A percentile compares a stretch with the other conserved stretches of the same genome.
Evolutionary conservation across 2,888 invertebrate genomes (phyloP).

Genomic region (Hydroisotoma schaefferi): DNA sequence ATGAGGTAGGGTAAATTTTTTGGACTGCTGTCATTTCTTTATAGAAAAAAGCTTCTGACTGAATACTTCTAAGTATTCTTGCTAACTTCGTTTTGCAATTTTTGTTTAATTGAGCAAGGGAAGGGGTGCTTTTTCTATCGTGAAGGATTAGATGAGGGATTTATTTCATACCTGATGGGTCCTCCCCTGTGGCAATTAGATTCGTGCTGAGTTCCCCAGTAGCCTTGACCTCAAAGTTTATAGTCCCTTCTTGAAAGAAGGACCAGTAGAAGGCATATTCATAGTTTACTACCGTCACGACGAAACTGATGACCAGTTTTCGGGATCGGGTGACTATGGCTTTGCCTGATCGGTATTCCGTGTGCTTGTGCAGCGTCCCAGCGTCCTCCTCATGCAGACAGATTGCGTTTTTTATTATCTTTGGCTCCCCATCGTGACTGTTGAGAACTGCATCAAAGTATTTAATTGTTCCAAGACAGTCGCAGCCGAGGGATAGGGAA

Average conservation of each 20-base stretch:
- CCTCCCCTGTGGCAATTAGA: constrained; percentile 20
- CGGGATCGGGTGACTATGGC: constrained; percentile 30
- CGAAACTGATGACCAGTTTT: constrained; percentile 38
- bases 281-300: constrained; percentile 42
- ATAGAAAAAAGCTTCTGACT: no score
- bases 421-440: constrained; percentile 30
- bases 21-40: no score
- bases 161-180: constrained; percentile 16
- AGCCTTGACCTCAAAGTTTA: constrained; percentile 40
- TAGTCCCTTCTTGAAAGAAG: constrained; percentile 39
- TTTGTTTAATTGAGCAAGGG: no score
- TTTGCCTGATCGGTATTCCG: constrained; percentile 38
- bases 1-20: no score
- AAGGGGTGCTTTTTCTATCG: no score
- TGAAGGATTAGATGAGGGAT: background rate
- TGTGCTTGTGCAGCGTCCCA: constrained; percentile 42
- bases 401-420: constrained; percentile 37
- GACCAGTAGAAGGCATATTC: constrained; percentile 44
- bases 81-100: no score
- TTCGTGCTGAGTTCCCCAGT: constrained; percentile 36
- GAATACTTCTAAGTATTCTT: no score
- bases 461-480: constrained; percentile 37
- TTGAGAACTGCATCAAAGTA: constrained; percentile 38
- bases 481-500: constrained; percentile 34
- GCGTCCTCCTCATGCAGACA: constrained; percentile 46